phyloP scores from a whole-genome alignment of 1,140 invertebrate genomes.

The Lepidotrigona ventralis region DNA sequence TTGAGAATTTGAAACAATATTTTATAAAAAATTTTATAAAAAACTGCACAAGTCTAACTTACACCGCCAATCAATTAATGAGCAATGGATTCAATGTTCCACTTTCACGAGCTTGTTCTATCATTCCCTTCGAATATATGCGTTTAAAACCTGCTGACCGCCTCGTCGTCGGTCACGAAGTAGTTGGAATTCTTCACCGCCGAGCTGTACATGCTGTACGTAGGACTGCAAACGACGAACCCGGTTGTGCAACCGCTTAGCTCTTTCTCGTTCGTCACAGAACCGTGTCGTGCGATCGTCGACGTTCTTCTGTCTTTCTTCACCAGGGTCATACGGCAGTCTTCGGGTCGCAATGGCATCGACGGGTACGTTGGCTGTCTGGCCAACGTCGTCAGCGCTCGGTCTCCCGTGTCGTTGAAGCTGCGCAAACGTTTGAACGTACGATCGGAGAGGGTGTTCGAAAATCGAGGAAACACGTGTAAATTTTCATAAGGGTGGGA shows the following conservation, averaged over 20 bases:
- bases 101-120: neutral
- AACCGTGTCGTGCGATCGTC: conserved; percentile 68
- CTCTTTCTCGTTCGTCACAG: conserved; percentile 71
- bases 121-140: neutral
- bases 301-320: conserved; percentile 72
- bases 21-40: neutral
- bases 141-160: conserved; percentile 76
- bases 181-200: conserved; percentile 74
- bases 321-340: conserved; percentile 73
- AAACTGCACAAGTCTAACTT: neutral
- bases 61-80: neutral
- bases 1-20: neutral
- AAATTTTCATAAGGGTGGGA: neutral
- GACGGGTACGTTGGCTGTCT: conserved; percentile 78
- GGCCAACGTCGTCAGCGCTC: conserved; percentile 76
- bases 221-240: conserved; percentile 72
- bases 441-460: conserved; percentile 51
- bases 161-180: conserved; percentile 77
- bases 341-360: conserved; percentile 76
- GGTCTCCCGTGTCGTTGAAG: conserved; percentile 78
- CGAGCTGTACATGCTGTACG: conserved; percentile 76
- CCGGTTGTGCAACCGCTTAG: conserved; percentile 62
- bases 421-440: conserved; percentile 64
- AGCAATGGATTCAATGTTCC: neutral
- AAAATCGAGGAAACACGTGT: neutral